phyloP scores from a whole-genome alignment of 2,113 vertebrate species.

The Muntiacus reevesi region DNA sequence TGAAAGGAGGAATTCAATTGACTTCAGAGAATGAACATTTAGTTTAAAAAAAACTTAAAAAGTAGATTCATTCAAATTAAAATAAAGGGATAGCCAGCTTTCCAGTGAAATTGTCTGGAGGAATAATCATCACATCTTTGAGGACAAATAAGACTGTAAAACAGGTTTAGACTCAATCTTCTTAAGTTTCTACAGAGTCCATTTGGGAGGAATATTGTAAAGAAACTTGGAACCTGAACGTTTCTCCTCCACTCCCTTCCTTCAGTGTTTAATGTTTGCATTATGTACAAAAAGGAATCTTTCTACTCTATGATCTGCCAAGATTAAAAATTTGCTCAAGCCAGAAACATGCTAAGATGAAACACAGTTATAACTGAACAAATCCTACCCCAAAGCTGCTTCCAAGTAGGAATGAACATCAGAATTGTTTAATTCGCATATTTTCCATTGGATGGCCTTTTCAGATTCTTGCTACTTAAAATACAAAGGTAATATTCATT shows the following conservation, averaged over 20 bases:
- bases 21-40: neutral
- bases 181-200: neutral
- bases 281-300: neutral
- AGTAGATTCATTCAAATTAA: neutral
- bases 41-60: neutral
- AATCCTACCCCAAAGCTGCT: slow-evolving; percentile 35
- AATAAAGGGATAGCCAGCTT: neutral
- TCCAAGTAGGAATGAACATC: slow-evolving; percentile 50
- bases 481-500: slow-evolving; percentile 41
- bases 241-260: neutral
- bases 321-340: neutral
- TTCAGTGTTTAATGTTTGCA: neutral
- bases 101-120: neutral
- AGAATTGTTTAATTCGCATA: slow-evolving; percentile 37
- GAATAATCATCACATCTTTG: neutral
- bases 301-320: neutral
- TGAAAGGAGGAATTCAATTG: neutral
- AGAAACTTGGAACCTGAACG: neutral
- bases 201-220: neutral
- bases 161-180: neutral
- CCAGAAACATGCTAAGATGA: neutral
- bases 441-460: slow-evolving; percentile 63
- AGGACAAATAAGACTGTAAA: neutral
- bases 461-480: slow-evolving; percentile 34
- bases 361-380: slow-evolving; percentile 10